Conservation (phyloP, 2,888 invertebrate genomes). For the Siphlonurus alternatus region DNA sequence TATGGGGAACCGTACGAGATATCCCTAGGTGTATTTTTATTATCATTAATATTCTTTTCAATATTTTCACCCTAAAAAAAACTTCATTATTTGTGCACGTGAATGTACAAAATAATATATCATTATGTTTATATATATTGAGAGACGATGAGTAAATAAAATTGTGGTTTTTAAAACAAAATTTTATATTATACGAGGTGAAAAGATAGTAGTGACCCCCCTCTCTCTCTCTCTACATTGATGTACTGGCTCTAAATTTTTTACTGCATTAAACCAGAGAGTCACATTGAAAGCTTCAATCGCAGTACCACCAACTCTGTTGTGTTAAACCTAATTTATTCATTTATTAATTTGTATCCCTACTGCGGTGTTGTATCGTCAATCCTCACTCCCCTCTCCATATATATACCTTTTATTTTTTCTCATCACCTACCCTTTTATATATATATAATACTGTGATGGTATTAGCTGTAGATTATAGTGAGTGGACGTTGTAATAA, state of each 20-base stretch:
- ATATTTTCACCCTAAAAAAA: no score
- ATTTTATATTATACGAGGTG: neutral
- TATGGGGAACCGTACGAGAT: no score
- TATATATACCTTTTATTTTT: neutral
- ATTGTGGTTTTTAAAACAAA: neutral
- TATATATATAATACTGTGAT: neutral
- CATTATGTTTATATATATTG: neutral
- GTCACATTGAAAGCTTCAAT: neutral
- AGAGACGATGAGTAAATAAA: neutral
- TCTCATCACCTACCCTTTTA: neutral
- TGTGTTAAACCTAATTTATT: neutral
- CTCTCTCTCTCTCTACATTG: neutral
- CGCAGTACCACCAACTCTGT: neutral
- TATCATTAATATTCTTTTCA: no score
- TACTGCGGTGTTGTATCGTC: no score
- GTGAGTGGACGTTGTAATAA: neutral
- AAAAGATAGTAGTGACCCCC: no score
- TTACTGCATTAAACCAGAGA: neutral
- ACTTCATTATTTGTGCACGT: no score
- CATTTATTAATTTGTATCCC: neutral
- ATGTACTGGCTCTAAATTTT: neutral
- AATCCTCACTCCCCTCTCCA: no score
- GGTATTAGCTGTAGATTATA: neutral
- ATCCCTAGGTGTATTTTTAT: no score
- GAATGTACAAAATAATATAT: no score